Conservation (phyloP, 2,888 invertebrate genomes). For the Lysandra coridon region DNA sequence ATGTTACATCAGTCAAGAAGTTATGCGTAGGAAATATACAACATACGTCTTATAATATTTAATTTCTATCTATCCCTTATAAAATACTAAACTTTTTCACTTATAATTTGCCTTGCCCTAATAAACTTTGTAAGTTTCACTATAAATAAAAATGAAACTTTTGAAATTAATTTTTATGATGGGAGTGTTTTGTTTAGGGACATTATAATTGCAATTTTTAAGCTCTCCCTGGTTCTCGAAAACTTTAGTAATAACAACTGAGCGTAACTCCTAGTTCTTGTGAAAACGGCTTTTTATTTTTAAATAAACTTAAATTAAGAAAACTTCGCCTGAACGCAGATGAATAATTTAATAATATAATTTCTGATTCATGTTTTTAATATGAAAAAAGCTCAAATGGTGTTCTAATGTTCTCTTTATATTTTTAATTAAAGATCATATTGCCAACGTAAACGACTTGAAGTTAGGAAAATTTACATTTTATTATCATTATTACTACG, state of each 20-base stretch:
- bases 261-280: background rate
- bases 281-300: background rate
- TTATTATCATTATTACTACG: slow-evolving; percentile 1
- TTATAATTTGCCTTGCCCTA: too few species aligned
- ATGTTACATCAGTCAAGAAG: too few species aligned
- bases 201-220: slow-evolving; percentile 11
- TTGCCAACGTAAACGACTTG: background rate
- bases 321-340: background rate
- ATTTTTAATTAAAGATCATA: slow-evolving; percentile 15
- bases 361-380: slow-evolving; percentile 8
- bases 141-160: background rate
- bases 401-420: background rate
- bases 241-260: slow-evolving; percentile 14
- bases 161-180: slow-evolving; percentile 1
- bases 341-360: background rate
- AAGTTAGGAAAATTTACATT: slow-evolving; percentile 6
- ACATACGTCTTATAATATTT: too few species aligned
- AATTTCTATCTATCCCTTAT: too few species aligned
- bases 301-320: slow-evolving; percentile 10
- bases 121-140: background rate
- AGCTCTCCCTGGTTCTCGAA: background rate
- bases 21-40: too few species aligned
- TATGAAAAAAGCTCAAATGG: background rate
- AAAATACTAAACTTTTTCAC: too few species aligned
- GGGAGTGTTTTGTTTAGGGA: background rate